Conservation (phyloP, 1,140 invertebrate species). For the Trachelipus rathkii region DNA sequence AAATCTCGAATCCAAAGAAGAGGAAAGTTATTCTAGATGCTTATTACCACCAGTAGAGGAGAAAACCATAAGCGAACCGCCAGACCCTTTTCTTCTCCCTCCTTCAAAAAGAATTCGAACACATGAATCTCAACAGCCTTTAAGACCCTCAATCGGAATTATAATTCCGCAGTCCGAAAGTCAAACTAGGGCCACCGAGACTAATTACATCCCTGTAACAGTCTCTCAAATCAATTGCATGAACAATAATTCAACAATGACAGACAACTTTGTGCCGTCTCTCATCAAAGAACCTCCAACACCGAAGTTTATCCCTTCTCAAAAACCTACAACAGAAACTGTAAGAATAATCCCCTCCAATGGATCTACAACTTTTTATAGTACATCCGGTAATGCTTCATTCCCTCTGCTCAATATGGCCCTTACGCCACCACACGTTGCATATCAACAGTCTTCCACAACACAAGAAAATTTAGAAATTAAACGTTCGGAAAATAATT, state of each 20-base stretch:
- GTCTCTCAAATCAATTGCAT: neutral
- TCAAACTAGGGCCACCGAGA: neutral
- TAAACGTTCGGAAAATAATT: neutral
- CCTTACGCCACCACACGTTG: neutral
- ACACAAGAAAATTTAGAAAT: neutral
- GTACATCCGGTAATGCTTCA: neutral
- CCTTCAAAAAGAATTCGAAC: neutral
- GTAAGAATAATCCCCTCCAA: neutral
- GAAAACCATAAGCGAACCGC: neutral
- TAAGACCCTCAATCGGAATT: neutral
- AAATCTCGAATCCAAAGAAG: neutral
- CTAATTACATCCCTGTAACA: neutral
- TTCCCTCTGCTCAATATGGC: constrained; percentile 8
- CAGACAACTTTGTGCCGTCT: neutral
- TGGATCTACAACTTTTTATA: neutral
- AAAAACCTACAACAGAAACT: neutral
- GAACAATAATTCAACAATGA: neutral
- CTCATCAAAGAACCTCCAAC: neutral
- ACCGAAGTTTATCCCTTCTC: neutral
- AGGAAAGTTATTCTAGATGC: neutral
- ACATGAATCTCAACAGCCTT: neutral
- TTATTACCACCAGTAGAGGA: no score
- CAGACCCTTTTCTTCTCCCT: neutral
- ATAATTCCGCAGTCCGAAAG: neutral
- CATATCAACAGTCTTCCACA: constrained; percentile 12